Base-by-base conservation (phyloP, 2,888 invertebrate species). In the Ctena decussata region DNA sequence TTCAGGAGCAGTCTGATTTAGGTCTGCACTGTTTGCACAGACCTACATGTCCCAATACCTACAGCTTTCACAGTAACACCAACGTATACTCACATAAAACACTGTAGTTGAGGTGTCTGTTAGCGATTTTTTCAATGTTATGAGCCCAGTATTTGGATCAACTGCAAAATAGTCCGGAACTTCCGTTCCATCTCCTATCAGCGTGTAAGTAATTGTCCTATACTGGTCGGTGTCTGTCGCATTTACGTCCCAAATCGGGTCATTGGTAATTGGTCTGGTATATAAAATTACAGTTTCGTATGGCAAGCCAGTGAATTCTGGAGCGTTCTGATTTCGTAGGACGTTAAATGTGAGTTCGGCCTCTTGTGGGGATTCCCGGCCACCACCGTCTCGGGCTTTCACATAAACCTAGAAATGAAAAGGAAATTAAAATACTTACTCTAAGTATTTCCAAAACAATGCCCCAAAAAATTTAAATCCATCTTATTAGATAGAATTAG, bases 111-210 rank as follows among this genome's bases (percentile, higher is more conserved):
- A 30, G 0, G 41, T 37, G 39, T 79, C 89, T 2, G 65, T 78
- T 0, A 89, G 81, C 65, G 91, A 89, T 2, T 79, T 71, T 12
- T 75, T 72, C 60, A 93, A 77, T 2, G 81, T 87, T 35, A 94
- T 90, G 5, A 65, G 73, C 18, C 94, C 94, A 57, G 65, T 85
- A 1, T 27, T 41, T 30, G 77, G 12, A 71, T 92, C 83, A 15
- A 94, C 87, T 0, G 60, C 37, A 80, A 94, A 94, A 88, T 93
- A 93, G 39, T 84, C 82, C 1, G 80, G 78, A 6, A 93, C 90
- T 24, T 35, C 35, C 21, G 83, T 77, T 46, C 86, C 89, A 53
- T 87, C 89, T 11, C 93, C 92, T 39, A 90, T 84, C 32, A 94
- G 83, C 6, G 53, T 35, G 74, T 92, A 94, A 0, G 70, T 84